These are phyloP conservation scores for Germaria angustata DNA, from an alignment of 2,888 invertebrate genomes.

Conservation along the genomic window DNA sequence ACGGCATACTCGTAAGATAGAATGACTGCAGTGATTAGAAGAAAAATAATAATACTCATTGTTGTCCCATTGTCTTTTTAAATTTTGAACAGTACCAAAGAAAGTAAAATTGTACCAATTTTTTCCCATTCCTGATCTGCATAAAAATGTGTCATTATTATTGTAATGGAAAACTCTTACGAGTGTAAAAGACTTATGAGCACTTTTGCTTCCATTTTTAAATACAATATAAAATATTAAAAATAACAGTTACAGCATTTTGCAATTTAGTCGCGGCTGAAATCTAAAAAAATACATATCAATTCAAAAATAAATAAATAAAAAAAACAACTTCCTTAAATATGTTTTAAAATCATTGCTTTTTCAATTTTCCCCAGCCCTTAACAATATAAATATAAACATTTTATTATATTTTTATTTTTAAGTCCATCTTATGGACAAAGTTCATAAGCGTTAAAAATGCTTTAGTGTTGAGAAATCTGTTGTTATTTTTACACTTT, in stretches of 20 bases:
- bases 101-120: no score
- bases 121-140: no score
- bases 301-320: not conserved
- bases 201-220: not conserved
- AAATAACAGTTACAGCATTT: not conserved
- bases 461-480: slow-evolving; percentile 1
- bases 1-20: no score
- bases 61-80: no score
- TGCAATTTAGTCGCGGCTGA: not conserved
- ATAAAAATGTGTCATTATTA: no score
- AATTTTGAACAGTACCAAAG: no score
- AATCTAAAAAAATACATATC: not conserved
- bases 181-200: not conserved
- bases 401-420: slow-evolving; percentile 9
- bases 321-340: not conserved
- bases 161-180: not conserved
- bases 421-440: not conserved
- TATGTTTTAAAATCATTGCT: not conserved
- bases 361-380: slow-evolving; percentile 1
- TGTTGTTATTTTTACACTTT: not conserved
- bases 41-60: no score
- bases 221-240: not conserved
- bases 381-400: slow-evolving; percentile 13
- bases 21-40: no score
- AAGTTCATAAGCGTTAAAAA: slow-evolving; percentile 28